phyloP scores from a whole-genome alignment of 2,797 vertebrate species.

The Anomalospiza imberbis region DNA sequence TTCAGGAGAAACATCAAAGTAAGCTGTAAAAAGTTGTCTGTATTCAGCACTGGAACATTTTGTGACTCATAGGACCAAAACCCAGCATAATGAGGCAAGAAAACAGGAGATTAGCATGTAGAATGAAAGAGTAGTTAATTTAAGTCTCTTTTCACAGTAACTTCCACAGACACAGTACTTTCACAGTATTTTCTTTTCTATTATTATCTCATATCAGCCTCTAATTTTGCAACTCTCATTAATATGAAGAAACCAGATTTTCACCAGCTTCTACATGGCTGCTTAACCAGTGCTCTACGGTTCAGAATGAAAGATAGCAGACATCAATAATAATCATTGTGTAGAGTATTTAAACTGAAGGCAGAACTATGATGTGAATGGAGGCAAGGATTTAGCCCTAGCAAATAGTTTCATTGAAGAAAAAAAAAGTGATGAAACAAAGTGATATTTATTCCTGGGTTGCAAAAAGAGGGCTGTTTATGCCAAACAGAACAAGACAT shows the following conservation, averaged over 20 bases:
- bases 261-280: neutral
- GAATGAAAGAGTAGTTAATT: neutral
- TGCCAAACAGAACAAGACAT: constrained; percentile 44
- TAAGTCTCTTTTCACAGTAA: neutral
- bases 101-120: neutral
- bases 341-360: neutral
- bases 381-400: neutral
- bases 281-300: neutral
- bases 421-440: constrained; percentile 43
- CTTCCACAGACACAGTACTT: neutral
- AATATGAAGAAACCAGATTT: neutral
- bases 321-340: neutral
- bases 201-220: neutral
- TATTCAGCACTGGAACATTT: neutral
- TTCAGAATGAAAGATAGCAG: neutral
- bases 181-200: neutral
- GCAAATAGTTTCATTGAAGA: constrained; percentile 12
- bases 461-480: constrained; percentile 42
- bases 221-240: neutral
- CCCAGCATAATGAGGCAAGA: neutral
- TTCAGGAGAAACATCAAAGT: neutral
- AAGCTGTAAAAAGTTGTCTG: neutral
- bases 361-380: neutral
- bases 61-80: neutral
- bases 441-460: constrained; percentile 24